Percentiles rank a stretch among this genome's conserved stretches.
Evolutionary conservation across 2,888 invertebrate species (phyloP).

Genomic region (Drosophila formosana): DNA sequence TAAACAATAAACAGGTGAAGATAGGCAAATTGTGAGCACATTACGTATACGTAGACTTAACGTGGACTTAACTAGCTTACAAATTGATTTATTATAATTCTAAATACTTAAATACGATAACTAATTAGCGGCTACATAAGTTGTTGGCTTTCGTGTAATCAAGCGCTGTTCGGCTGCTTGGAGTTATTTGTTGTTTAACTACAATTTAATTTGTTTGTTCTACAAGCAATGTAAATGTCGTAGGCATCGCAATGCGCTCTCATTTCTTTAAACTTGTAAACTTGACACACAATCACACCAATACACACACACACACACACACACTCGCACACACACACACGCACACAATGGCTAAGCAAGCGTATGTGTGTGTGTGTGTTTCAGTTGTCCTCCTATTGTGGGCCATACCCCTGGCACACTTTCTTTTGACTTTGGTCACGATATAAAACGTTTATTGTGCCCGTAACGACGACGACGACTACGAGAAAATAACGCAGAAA

Average conservation of each 20-base stretch:
- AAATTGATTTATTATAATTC: not conserved
- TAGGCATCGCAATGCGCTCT: conserved; percentile 34
- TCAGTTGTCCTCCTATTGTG: conserved; percentile 53
- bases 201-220: conserved; percentile 32
- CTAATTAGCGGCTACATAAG: conserved; percentile 6
- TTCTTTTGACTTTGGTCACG: conserved; percentile 82
- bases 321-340: not conserved
- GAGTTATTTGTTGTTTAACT: not conserved
- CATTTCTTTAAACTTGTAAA: conserved; percentile 55
- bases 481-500: conserved; percentile 54
- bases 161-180: not conserved
- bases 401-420: conserved; percentile 79
- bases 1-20: conserved; percentile 32
- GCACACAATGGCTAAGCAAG: not conserved
- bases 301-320: conserved; percentile 4
- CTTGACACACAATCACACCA: conserved; percentile 41
- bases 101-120: not conserved
- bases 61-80: conserved; percentile 28
- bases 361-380: not conserved
- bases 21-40: conserved; percentile 10
- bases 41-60: conserved; percentile 22
- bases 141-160: conserved; percentile 2
- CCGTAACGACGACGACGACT: conserved; percentile 43
- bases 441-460: conserved; percentile 79
- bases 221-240: conserved; percentile 32